A percentile compares a stretch with the other conserved stretches of the same genome.
These are phyloP conservation scores for Pollimyrus isidori DNA, from an alignment of 2,113 vertebrate species.

Conservation along the genomic window DNA sequence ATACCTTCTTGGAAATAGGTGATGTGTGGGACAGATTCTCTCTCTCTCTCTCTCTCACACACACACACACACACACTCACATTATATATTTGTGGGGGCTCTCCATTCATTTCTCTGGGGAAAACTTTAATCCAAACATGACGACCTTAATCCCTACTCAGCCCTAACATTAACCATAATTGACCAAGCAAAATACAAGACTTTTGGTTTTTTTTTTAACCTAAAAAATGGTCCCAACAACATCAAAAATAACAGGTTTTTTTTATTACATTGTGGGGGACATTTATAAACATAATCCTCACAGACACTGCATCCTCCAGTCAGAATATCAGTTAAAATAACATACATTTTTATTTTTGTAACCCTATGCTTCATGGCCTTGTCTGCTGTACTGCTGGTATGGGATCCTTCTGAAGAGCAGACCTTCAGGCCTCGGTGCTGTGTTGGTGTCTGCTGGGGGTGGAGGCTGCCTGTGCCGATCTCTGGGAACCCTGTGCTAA, in stretches of 20 bases:
- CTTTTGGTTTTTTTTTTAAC: too few relatives aligned
- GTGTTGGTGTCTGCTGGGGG: neutral
- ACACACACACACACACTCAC: neutral
- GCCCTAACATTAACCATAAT: too few relatives aligned
- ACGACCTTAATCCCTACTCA: too few relatives aligned
- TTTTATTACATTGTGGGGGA: too few relatives aligned
- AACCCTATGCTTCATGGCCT: neutral
- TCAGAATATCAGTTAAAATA: neutral
- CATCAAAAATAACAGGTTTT: too few relatives aligned
- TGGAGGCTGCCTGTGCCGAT: neutral
- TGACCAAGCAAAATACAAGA: too few relatives aligned
- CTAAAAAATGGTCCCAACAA: too few relatives aligned
- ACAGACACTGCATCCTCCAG: neutral
- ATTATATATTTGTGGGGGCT: too few relatives aligned
- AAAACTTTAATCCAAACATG: too few relatives aligned
- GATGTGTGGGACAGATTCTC: neutral
- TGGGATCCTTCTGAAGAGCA: neutral
- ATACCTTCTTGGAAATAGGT: neutral
- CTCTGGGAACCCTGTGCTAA: neutral
- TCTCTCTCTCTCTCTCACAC: neutral
- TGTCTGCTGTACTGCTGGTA: neutral
- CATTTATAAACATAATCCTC: neutral
- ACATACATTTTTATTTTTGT: slow-evolving; percentile 1
- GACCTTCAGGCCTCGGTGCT: neutral
- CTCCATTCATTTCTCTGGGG: too few relatives aligned